Base-by-base conservation (phyloP, 1,140 invertebrate genomes). In the Penaeus indicus region DNA sequence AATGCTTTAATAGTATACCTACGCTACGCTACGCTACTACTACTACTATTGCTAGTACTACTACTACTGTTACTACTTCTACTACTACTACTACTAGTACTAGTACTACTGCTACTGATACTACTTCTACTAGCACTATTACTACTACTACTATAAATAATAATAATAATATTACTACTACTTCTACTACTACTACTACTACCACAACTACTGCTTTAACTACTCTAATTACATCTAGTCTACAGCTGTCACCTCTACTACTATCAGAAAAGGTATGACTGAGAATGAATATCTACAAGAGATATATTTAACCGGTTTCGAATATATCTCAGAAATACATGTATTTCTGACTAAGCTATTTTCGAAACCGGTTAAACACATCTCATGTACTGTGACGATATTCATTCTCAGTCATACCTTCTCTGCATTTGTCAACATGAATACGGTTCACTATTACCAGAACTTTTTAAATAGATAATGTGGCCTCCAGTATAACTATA, bases 21-120 rank as follows among this genome's bases (percentile, higher is more conserved):
- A 32, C 25, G 22, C 21, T 75, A 75, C n/a, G 2, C 38, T 19
- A 8, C 25, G 63, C 27, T 42, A 64, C 22, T 63, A 64, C 61
- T 62, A 32, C 81, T 27, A 83, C 25, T 83, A 25, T 16, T 32
- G 10, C 19, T 62, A 82, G 0, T 82, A 82, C 60, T 61, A 62
- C 60, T 61, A 5, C 25, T 82, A 82, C 60, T 82, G 27, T 25
- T 82, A n/a, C 67, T 72, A 72, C 19, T 72, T n/a, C 5, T 72
- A 22, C n/a, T 72, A 19, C 10, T 19, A 72, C n/a, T 69, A 69
- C 67, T 69, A 69, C 67, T 69, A 69, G 5, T 32, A 69, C 67
- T 18, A 69, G 0, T 69, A 21, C 13, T 69, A 69, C 67, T 69
- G 18, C 67, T 69, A 69, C 10, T 32, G 19, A 4, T 69, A 69